phyloP scores from a whole-genome alignment of 2,113 vertebrate species.

The Carlito syrichta region DNA sequence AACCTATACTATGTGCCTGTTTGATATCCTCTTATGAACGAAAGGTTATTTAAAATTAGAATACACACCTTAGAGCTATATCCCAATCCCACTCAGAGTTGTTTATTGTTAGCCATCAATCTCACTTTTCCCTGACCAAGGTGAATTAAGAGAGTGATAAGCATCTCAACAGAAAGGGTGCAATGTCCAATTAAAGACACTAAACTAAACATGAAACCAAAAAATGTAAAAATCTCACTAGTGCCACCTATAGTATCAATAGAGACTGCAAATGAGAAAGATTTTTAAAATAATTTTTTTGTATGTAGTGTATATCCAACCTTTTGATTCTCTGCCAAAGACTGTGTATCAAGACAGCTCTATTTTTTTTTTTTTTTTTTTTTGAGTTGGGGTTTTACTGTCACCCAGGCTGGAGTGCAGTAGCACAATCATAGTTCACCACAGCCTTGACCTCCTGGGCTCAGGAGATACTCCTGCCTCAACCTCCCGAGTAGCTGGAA shows the following conservation, averaged over 20 bases:
- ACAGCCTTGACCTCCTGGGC: too few species aligned
- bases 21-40: conserved; percentile 64
- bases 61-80: conserved; percentile 52
- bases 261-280: not conserved
- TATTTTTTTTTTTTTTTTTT: too few species aligned
- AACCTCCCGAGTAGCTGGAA: too few species aligned
- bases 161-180: conserved; percentile 78
- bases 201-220: conserved; percentile 83
- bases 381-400: too few species aligned
- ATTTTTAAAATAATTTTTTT: not conserved
- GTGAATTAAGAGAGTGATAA: conserved; percentile 79
- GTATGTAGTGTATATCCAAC: fast-evolving
- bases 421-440: too few species aligned
- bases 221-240: conserved; percentile 77
- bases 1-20: conserved; percentile 13
- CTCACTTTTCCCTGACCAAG: conserved; percentile 76
- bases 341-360: not conserved
- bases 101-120: conserved; percentile 81
- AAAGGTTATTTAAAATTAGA: conserved; percentile 63
- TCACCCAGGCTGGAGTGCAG: too few species aligned
- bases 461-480: too few species aligned
- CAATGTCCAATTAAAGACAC: conserved; percentile 76
- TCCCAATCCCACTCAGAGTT: conserved; percentile 62
- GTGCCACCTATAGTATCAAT: conserved; percentile 77
- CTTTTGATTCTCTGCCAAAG: not conserved